Percentiles rank a stretch among this genome's conserved stretches.
Conservation (phyloP, 2,113 vertebrate genomes). For the Caretta caretta region DNA sequence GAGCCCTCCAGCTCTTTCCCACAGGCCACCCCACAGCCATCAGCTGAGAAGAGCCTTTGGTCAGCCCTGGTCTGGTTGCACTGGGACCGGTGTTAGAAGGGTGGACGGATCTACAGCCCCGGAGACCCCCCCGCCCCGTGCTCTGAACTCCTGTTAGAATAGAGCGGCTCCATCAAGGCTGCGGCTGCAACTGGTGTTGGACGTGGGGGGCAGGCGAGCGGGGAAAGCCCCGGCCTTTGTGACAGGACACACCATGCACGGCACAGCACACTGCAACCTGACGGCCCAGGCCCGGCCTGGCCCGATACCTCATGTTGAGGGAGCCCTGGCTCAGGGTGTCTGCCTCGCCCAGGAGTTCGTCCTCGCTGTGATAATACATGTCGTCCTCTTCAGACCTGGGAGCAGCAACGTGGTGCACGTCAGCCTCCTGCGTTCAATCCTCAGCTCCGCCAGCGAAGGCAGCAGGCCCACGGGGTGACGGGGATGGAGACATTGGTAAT, state of each 20-base stretch:
- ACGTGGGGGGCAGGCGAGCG: background rate
- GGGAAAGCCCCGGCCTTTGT: background rate
- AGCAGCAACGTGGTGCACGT: background rate
- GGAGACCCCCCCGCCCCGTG: background rate
- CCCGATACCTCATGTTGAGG: conserved; percentile 36
- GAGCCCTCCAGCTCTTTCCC: too few relatives aligned
- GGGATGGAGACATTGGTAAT: background rate
- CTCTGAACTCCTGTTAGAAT: background rate
- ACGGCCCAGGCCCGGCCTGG: background rate
- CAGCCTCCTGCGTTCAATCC: background rate
- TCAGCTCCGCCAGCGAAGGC: background rate
- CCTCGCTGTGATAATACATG: conserved; percentile 55
- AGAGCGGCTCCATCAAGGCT: too few relatives aligned
- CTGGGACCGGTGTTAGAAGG: background rate
- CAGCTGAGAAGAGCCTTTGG: background rate
- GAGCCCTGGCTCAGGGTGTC: conserved; percentile 61
- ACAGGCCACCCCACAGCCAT: too few relatives aligned
- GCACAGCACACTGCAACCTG: background rate
- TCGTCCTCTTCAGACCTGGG: conserved; percentile 53
- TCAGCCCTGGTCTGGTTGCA: background rate
- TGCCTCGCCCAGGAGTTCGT: conserved; percentile 56
- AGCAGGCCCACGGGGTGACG: background rate
- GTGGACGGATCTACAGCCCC: background rate
- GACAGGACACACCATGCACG: background rate
- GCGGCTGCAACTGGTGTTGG: background rate